Evolutionary conservation across 2,888 invertebrate species (phyloP), one percentile per base, ranked within the genome.

Genomic region (Strigamia crassipes): DNA sequence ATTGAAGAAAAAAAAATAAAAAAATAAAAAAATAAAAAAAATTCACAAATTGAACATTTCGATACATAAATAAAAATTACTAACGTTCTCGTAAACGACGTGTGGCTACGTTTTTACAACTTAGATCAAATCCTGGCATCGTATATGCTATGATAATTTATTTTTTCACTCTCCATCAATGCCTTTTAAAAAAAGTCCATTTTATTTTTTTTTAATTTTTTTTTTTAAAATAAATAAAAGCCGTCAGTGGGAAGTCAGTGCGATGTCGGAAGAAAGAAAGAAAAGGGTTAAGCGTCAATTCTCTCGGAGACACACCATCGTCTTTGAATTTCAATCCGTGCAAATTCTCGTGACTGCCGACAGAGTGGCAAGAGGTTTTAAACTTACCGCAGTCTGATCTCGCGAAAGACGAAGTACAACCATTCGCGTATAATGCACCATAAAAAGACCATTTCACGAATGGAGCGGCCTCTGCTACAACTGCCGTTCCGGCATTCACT

Each of bases 401-500:
- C 79, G 42, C 15, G 79, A 79, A 79, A 79, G 79, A 79, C 79
- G 79, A 79, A 79, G 41, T 79, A 38, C 41, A 38, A 42, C 79
- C 79, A 79, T 79, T 79, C 41, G 79, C 79, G 79, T 79, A 56
- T 56, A 79, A 79, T 79, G 79, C 42, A 42, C 79, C 79, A 79
- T 79, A 79, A 79, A 79, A 79, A 79, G 79, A 34, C 79, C 79
- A 79, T 79, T 79, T 79, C 41, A 42, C 18, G 79, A 56, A 56
- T 56, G 56, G 56, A 56, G 56, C 56, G 56, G 56, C 56, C 56
- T 56, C 56, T 56, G 56, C 56, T 56, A 56, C 56, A 56, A 56
- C 56, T 56, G 56, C 56, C 56, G 56, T 56, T 56, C 56, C 56
- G 56, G 56, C 56, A 56, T 56, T 56, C 56, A 56, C 56, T 56